Evolutionary conservation across 2,888 invertebrate species (phyloP), one percentile per base, ranked within the genome.

Genomic region (Galerucella calmariensis): DNA sequence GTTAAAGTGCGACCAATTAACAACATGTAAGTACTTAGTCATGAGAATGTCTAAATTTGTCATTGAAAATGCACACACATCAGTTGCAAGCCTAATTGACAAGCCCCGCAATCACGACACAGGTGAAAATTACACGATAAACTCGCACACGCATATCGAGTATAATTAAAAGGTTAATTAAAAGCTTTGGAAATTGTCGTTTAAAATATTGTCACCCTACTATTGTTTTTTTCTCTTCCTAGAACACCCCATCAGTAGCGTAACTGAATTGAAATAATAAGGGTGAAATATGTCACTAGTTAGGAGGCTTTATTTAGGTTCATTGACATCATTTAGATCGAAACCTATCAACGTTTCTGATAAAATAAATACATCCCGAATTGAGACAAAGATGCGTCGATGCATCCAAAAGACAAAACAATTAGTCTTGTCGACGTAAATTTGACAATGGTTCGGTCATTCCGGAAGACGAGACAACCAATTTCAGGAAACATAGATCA

Each of bases 141-240:
- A 81, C 78, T 78, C 80, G 79, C 80, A 75, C 81, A 79, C 80
- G 76, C 80, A 79, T 81, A 82, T 82, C 84, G 72, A 66, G 59
- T 72, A 84, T 84, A 84, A 84, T 84, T 84, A 84, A 85, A 82
- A 82, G 81, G 77, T 81, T 84, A 84, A 85, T 85, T 85, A 84
- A 85, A 84, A 83, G 83, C 83, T 83, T 84, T 83, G 80, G 81
- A 84, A 84, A 84, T 83, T 81, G 79, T 81, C 81, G 80, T 81
- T 83, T 83, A 82, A 84, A 84, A 84, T 84, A 82, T 82, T 80
- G 77, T 78, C 79, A 77, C 75, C 80, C 77, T 78, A 76, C 68
- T 73, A 72, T 65, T 65, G 44, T 56, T 20, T 20, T 56, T 56
- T 48, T 48, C 20, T 48, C 12, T 12, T 14, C 11, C 12, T 14